Evolutionary conservation across 2,113 vertebrate species (phyloP), one percentile per base, ranked within the genome.

Genomic region (Muscicapa adusta): DNA sequence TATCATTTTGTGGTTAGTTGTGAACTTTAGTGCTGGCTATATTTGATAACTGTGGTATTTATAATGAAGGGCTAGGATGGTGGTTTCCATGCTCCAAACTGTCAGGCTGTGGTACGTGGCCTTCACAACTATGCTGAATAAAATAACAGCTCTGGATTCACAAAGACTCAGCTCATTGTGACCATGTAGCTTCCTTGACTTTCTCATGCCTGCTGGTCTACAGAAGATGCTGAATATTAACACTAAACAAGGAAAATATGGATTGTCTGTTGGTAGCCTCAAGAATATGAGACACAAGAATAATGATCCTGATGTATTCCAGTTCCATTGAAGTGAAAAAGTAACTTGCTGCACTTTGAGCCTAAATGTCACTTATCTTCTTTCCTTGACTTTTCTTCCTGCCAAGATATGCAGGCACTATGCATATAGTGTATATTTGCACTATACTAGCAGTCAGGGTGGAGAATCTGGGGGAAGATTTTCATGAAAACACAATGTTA

Each of bases 1-100:
- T 61, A 50, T 62, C 31, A 74, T 80, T 80, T 71, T 85, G 80
- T 67, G 65, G 88, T 72, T 53, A 75, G 14, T 65, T 76, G 71
- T 82, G 81, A 79, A 45, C 40, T 89, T 63, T 31, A 9, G 1
- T 0, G 8, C 40, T 75, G 74, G 66, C 92, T 96, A 79, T 95
- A 93, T 93, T 96, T 94, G 78, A 68, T 91, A 93, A 79, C 74
- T 88, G 57, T 23, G 85, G 81, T 50, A 24, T 82, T 82, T 68
- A 23, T 87, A 87, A 91, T 91, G 58, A 95, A 48, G 62, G 89
- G 29, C n/a, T 85, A 28, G 38, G 70, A 36, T n/a, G 18, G 50
- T 53, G 77, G 77, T 88, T 94, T 91, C 61, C 17, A 7, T 68
- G 57, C 36, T 61, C 48, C 34, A 26, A 61, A 75, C 66, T 25